Percentiles rank a stretch among this genome's conserved stretches.
Evolutionary conservation across 2,113 vertebrate species (phyloP).

Genomic region (Embiotoca jacksoni): DNA sequence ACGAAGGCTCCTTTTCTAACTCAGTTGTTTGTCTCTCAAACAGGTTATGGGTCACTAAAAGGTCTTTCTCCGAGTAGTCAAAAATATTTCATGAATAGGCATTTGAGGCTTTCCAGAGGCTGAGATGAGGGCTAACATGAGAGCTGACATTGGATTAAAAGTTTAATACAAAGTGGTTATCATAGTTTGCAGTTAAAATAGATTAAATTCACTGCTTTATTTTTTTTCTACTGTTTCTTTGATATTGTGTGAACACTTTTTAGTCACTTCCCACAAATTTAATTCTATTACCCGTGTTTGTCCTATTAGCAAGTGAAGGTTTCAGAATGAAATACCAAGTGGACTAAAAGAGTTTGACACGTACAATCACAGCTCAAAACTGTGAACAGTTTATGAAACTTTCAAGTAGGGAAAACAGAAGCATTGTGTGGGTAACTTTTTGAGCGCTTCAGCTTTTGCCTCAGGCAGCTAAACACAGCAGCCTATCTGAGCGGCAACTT

Average conservation of each 20-base stretch:
- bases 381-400: not conserved
- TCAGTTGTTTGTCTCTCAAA: not conserved
- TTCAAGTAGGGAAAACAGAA: not conserved
- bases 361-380: not conserved
- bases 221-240: constrained; percentile 3
- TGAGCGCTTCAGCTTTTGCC: constrained; percentile 4
- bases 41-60: constrained; percentile 6
- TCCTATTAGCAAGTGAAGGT: constrained; percentile 11
- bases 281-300: not conserved
- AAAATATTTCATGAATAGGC: constrained; percentile 28
- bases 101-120: constrained; percentile 28
- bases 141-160: constrained; percentile 25
- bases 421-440: constrained; percentile 11
- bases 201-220: not conserved
- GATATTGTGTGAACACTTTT: not conserved
- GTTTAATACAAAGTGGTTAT: constrained; percentile 9
- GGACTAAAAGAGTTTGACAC: constrained; percentile 8
- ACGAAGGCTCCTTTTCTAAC: constrained; percentile 2
- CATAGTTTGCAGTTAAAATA: constrained; percentile 4
- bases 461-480: constrained; percentile 12
- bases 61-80: constrained; percentile 32
- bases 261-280: not conserved
- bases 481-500: constrained; percentile 17
- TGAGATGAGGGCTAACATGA: constrained; percentile 1
- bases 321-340: constrained; percentile 14